Evolutionary conservation across 1,140 invertebrate genomes (phyloP).

Genomic region (Leptinotarsa defecta): DNA sequence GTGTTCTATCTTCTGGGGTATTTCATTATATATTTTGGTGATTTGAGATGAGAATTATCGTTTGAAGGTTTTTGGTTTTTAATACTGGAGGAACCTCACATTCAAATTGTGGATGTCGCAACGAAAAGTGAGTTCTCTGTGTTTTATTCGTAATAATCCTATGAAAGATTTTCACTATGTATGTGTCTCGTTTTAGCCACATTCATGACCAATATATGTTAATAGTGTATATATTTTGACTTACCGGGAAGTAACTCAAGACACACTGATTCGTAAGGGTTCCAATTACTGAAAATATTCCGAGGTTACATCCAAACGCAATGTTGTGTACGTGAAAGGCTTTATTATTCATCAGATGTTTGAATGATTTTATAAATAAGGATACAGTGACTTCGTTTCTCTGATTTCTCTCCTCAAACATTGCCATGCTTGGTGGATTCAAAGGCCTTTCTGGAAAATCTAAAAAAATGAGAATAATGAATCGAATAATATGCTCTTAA

Average conservation of each 20-base stretch:
- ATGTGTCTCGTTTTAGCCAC: too few relatives aligned
- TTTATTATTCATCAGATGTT: constrained; percentile 34
- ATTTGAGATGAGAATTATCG: too few relatives aligned
- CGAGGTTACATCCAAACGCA: constrained; percentile 40
- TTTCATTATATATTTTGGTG: too few relatives aligned
- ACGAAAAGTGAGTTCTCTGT: too few relatives aligned
- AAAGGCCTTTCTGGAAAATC: constrained; percentile 64
- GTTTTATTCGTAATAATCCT: too few relatives aligned
- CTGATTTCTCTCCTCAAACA: constrained; percentile 36
- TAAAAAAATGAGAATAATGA: constrained; percentile 38
- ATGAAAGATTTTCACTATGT: too few relatives aligned
- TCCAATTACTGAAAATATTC: constrained; percentile 41
- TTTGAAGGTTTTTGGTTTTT: too few relatives aligned
- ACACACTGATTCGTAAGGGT: constrained; percentile 45
- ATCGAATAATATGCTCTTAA: too few relatives aligned
- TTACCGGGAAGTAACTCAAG: constrained; percentile 42
- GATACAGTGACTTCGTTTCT: constrained; percentile 28
- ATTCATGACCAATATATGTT: too few relatives aligned
- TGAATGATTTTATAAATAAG: constrained; percentile 32
- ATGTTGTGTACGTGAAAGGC: constrained; percentile 40
- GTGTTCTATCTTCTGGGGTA: too few relatives aligned
- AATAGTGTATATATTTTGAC: background rate
- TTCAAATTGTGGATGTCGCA: too few relatives aligned
- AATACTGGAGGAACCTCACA: too few relatives aligned
- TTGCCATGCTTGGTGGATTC: constrained; percentile 60